Evolutionary conservation across 2,113 vertebrate genomes (phyloP).

Genomic region (Shinisaurus crocodilurus): DNA sequence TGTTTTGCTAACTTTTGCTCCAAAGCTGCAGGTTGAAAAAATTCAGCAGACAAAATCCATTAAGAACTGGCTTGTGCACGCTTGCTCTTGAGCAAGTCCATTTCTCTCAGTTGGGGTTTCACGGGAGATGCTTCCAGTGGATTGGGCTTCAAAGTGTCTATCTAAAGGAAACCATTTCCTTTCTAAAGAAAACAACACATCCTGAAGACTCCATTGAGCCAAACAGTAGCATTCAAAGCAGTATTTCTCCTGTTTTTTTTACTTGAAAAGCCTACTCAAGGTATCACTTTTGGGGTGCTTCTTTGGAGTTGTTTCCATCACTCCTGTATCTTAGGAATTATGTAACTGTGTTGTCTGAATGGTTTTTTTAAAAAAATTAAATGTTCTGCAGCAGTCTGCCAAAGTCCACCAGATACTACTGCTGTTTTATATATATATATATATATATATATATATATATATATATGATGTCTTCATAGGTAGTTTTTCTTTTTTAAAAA

Average conservation of each 20-base stretch:
- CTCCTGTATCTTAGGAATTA: not conserved
- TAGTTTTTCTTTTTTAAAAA: not conserved
- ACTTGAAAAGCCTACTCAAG: not conserved
- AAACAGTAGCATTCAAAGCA: not conserved
- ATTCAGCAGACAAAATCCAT: not conserved
- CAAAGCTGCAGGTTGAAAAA: fast-evolving
- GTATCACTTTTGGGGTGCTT: not conserved
- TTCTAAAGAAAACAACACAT: fast-evolving
- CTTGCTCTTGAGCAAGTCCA: no score
- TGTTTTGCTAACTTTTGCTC: not conserved
- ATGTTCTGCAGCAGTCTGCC: not conserved
- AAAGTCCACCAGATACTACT: not conserved
- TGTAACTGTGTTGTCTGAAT: not conserved
- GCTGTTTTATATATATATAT: not conserved
- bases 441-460: not conserved
- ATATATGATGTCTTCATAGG: not conserved
- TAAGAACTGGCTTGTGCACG: not conserved
- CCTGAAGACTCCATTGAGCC: fast-evolving
- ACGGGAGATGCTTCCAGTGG: not conserved
- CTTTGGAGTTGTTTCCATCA: not conserved
- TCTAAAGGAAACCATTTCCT: not conserved
- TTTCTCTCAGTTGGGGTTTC: not conserved
- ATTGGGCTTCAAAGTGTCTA: not conserved
- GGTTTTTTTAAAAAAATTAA: not conserved
- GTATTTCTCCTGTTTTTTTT: not conserved